phyloP scores from a whole-genome alignment of 2,113 vertebrate genomes.

The Arothron firmamentum region DNA sequence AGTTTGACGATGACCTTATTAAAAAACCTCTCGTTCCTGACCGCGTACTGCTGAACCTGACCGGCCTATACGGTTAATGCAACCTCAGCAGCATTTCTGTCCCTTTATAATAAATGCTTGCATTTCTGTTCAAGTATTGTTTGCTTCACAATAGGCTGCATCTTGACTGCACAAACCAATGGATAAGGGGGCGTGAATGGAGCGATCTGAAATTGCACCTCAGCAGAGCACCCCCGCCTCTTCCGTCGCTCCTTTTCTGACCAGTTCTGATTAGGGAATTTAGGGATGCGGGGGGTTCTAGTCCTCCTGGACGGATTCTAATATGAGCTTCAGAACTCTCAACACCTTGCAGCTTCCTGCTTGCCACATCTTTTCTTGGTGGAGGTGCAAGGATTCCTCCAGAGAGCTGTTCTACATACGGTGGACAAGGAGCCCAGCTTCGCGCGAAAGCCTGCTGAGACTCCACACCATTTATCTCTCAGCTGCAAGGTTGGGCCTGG shows the following conservation, averaged over 20 bases:
- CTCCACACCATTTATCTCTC: slow-evolving; percentile 69
- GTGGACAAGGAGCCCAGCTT: slow-evolving; percentile 62
- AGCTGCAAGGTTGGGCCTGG: slow-evolving; percentile 66
- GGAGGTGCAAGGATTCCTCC: slow-evolving; percentile 54
- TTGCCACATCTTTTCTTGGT: slow-evolving; percentile 35
- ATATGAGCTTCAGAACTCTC: slow-evolving; percentile 38
- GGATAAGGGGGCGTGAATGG: slow-evolving; percentile 42
- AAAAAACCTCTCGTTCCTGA: no score
- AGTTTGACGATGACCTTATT: not conserved
- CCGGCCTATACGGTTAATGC: no score
- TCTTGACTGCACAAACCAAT: slow-evolving; percentile 25
- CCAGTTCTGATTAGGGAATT: slow-evolving; percentile 40
- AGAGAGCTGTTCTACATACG: slow-evolving; percentile 70
- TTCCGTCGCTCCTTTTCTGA: not conserved
- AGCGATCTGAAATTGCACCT: slow-evolving; percentile 34
- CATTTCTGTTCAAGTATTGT: not conserved
- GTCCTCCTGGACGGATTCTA: slow-evolving; percentile 56
- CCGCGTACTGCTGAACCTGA: no score
- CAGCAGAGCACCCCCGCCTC: slow-evolving; percentile 5
- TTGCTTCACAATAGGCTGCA: slow-evolving; percentile 27
- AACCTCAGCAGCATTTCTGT: no score
- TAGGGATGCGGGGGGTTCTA: slow-evolving; percentile 3
- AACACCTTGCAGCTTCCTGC: slow-evolving; percentile 30
- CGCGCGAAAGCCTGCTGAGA: slow-evolving; percentile 60
- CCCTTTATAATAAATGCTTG: no score